Conservation (phyloP, 2,113 vertebrate species). For the Zapornia atra region DNA sequence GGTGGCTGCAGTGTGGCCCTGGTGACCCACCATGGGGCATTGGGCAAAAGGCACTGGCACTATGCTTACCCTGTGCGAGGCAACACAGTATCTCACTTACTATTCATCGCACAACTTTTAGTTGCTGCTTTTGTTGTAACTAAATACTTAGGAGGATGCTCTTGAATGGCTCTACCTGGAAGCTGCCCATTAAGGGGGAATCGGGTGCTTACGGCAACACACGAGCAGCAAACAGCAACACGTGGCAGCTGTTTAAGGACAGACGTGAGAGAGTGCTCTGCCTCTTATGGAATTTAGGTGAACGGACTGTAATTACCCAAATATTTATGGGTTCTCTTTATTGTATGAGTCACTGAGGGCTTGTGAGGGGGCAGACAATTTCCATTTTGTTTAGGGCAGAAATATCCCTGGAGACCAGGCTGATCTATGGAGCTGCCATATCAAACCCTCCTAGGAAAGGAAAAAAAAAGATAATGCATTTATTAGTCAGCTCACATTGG, state of each 20-base stretch:
- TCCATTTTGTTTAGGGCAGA: slow-evolving; percentile 68
- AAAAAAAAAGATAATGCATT: slow-evolving; percentile 54
- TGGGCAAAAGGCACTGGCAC: not conserved
- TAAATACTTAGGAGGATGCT: not conserved
- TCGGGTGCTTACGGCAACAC: not conserved
- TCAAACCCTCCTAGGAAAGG: slow-evolving; percentile 55
- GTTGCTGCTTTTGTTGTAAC: not conserved
- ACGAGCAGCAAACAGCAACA: not conserved
- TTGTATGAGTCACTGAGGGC: slow-evolving; percentile 62
- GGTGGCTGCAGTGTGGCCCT: not conserved
- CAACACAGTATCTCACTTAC: not conserved
- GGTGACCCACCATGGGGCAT: not conserved
- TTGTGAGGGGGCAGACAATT: slow-evolving; percentile 67
- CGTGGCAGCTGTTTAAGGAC: not conserved
- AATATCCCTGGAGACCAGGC: slow-evolving; percentile 48
- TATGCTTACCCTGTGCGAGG: rapidly evolving
- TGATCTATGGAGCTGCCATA: slow-evolving; percentile 69
- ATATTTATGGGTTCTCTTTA: slow-evolving; percentile 67
- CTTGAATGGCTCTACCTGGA: not conserved
- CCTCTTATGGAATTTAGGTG: slow-evolving; percentile 51
- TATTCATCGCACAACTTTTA: not conserved
- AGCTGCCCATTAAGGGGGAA: not conserved
- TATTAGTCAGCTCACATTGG: slow-evolving; percentile 72
- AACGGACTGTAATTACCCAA: slow-evolving; percentile 62
- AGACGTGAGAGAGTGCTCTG: not conserved